Percentiles rank a stretch among this genome's conserved stretches.
phyloP scores from a whole-genome alignment of 2,888 invertebrate genomes.

The Tholera decimalis region DNA sequence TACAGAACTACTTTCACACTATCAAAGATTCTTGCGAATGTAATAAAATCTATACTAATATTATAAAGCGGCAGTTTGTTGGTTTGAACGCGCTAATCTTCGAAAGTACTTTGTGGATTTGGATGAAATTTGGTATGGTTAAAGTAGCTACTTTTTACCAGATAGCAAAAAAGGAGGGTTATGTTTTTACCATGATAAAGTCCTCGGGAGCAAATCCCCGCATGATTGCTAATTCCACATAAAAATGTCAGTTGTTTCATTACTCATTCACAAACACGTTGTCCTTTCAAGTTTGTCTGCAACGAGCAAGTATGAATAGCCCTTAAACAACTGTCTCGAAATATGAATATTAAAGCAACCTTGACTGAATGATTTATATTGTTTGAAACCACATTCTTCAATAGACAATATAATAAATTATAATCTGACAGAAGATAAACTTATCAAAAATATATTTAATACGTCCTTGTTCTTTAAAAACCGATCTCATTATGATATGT shows the following conservation, averaged over 20 bases:
- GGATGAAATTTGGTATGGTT: too few species aligned
- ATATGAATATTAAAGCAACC: constrained; percentile 73
- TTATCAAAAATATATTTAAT: constrained; percentile 48
- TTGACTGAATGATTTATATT: constrained; percentile 73
- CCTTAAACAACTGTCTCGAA: constrained; percentile 25
- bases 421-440: constrained; percentile 71
- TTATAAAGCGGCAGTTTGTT: too few species aligned
- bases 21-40: neutral
- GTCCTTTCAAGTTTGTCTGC: constrained; percentile 14
- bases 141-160: too few species aligned
- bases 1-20: neutral
- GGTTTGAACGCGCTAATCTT: too few species aligned
- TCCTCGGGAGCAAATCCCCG: too few species aligned
- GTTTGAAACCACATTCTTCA: constrained; percentile 66
- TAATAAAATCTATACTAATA: too few species aligned
- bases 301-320: constrained; percentile 30
- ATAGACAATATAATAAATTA: constrained; percentile 61
- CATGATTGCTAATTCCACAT: neutral
- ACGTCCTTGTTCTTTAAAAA: constrained; percentile 46
- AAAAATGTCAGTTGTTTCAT: constrained; percentile 26
- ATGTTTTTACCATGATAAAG: too few species aligned
- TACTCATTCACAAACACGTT: constrained; percentile 19
- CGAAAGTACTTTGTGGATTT: too few species aligned
- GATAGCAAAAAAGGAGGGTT: too few species aligned
- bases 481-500: constrained; percentile 40